Conservation (phyloP, 1,140 invertebrate species). For the Latrodectus geometricus region DNA sequence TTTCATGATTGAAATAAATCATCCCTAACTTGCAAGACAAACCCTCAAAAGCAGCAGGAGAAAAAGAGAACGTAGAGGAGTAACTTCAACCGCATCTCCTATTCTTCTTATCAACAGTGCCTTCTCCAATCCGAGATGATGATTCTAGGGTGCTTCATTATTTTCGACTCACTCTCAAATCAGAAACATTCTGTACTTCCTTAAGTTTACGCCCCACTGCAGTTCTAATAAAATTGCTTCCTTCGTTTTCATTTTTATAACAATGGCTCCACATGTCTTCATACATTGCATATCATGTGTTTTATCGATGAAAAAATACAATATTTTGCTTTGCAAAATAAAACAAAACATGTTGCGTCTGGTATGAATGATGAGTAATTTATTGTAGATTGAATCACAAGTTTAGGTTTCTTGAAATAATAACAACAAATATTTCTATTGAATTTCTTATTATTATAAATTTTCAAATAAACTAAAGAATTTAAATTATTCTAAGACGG, state of each 20-base stretch:
- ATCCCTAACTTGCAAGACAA: not conserved
- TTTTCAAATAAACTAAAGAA: no score
- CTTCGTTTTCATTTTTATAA: not conserved
- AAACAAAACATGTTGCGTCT: no score
- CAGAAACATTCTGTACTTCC: not conserved
- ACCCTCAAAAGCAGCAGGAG: not conserved
- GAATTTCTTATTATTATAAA: no score
- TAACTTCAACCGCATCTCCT: not conserved
- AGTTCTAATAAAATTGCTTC: not conserved
- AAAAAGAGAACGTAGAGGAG: not conserved
- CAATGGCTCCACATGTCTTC: no score
- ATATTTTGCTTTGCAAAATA: no score
- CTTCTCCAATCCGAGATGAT: not conserved
- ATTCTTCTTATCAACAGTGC: not conserved
- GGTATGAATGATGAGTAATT: no score
- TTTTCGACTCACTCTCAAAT: not conserved
- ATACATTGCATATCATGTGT: no score
- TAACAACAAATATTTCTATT: no score
- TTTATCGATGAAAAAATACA: no score
- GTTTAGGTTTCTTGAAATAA: no score
- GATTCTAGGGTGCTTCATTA: not conserved
- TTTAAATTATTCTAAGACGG: no score
- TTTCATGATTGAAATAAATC: not conserved
- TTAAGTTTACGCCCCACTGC: not conserved
- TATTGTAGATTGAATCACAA: no score